These are phyloP conservation scores for Zaprionus kolodkinae DNA, from an alignment of 1,140 invertebrate genomes.

Conservation along the genomic window DNA sequence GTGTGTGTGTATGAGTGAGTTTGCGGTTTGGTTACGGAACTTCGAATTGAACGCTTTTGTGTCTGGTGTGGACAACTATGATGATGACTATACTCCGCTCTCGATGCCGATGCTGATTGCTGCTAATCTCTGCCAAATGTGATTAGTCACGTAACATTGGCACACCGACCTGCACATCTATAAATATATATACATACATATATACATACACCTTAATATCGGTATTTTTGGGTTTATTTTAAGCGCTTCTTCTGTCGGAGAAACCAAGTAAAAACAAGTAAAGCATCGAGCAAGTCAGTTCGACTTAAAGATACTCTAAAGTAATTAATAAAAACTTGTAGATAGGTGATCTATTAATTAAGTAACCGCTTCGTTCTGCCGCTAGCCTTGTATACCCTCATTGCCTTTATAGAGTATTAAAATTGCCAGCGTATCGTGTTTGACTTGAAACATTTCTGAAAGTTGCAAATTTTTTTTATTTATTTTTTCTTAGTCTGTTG, in stretches of 20 bases:
- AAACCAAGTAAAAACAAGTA: slow-evolving; percentile 13
- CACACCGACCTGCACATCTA: slow-evolving; percentile 51
- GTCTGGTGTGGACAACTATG: slow-evolving; percentile 69
- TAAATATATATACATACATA: slow-evolving; percentile 12
- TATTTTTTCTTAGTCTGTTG: background rate
- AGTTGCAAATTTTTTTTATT: background rate
- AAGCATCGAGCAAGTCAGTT: slow-evolving; percentile 24
- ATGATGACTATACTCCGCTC: slow-evolving; percentile 65
- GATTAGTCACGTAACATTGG: slow-evolving; percentile 81
- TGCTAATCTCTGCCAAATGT: slow-evolving; percentile 78
- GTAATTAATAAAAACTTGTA: too few relatives aligned
- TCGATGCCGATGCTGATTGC: slow-evolving; percentile 67
- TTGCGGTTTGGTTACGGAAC: slow-evolving; percentile 74
- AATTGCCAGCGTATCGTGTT: background rate
- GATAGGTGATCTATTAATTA: too few relatives aligned
- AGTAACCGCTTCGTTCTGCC: background rate
- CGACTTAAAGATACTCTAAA: background rate
- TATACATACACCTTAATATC: slow-evolving; percentile 3
- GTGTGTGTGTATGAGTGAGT: slow-evolving; percentile 10
- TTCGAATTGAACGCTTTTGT: slow-evolving; percentile 64
- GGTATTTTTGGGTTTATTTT: slow-evolving; percentile 23
- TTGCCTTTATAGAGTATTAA: background rate
- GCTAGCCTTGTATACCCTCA: background rate
- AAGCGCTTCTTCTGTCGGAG: slow-evolving; percentile 19
- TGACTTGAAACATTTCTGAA: background rate